Evolutionary conservation across 1,140 invertebrate species (phyloP).

Genomic region (Maconellicoccus hirsutus): DNA sequence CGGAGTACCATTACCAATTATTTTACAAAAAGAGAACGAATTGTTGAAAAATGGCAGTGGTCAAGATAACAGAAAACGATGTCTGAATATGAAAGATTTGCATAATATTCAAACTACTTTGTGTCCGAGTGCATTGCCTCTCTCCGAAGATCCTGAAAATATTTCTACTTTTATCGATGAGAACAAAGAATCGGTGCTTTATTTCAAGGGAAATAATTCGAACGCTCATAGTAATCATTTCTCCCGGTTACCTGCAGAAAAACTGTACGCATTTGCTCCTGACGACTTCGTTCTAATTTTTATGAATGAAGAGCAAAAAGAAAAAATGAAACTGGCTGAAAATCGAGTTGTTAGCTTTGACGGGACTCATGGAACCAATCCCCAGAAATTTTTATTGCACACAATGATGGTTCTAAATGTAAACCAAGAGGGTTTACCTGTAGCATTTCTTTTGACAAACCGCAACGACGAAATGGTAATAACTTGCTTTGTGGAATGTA

Average conservation of each 20-base stretch:
- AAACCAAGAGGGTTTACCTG: not conserved
- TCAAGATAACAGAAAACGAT: not conserved
- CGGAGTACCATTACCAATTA: not conserved
- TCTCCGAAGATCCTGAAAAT: no score
- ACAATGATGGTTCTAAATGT: slow-evolving; percentile 6
- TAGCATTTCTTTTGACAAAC: slow-evolving; percentile 11
- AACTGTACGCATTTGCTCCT: no score
- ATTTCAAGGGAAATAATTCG: not conserved
- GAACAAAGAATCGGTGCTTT: not conserved
- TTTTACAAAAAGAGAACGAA: not conserved
- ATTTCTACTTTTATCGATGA: no score
- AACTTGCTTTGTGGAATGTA: not conserved
- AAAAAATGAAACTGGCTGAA: slow-evolving; percentile 3
- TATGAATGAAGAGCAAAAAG: not conserved
- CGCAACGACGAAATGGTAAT: not conserved
- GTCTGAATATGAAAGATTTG: not conserved
- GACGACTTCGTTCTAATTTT: slow-evolving; percentile 1
- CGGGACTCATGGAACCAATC: not conserved
- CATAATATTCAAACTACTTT: not conserved
- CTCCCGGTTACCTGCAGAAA: no score
- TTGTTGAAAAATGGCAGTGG: not conserved
- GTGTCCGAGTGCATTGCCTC: no score
- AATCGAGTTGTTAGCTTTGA: not conserved
- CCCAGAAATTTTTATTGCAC: not conserved
- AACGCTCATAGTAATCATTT: not conserved